Base-by-base conservation (phyloP, 2,113 vertebrate species). In the Stegostoma tigrinum region DNA sequence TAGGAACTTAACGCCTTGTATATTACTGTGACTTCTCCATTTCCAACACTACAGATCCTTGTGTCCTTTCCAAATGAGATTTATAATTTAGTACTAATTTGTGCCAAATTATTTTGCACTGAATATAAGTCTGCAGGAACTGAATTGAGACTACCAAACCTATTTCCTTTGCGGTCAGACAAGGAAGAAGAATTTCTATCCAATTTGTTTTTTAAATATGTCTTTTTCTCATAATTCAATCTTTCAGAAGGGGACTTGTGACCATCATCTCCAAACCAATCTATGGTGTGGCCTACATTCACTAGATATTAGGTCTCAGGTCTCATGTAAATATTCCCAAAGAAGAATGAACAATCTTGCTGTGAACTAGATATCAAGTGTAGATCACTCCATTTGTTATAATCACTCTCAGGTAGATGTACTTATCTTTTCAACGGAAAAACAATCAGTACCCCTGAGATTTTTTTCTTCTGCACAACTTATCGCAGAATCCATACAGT, bases 101-200 rank as follows among this genome's bases (percentile, higher is more conserved):
- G 15, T 38, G 89, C 89, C 89, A 66, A 91, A 91, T 52, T 90
- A 90, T 90, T 90, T 55, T 30, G 86, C 61, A 89, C 27, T 61
- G 34, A 66, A 15, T 91, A 66, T 64, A 64, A 19, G 30, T 64
- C 34, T 66, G 55, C 61, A 66, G 61, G 8, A 91, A 66, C 19
- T 91, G 61, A 91, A 0, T 15, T n/a, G 38, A 23, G 7, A 27
- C 21, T 45, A 23, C 89, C 30, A 66, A 34, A 48, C 27, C 48
- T 52, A 52, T 38, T 52, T 34, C 24, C 86, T 89, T 89, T 66
- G 30, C 30, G 21, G 55, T 61, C 30, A 66, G 30, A 34, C 61
- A 61, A 19, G 15, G 17, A 64, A 66, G 87, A 90, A 17, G 52
- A 55, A 14, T 61, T 61, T n/a, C 10, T 27, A 90, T 34, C 34